Evolutionary conservation across 2,888 invertebrate species (phyloP).

Genomic region (Clivina fossor): DNA sequence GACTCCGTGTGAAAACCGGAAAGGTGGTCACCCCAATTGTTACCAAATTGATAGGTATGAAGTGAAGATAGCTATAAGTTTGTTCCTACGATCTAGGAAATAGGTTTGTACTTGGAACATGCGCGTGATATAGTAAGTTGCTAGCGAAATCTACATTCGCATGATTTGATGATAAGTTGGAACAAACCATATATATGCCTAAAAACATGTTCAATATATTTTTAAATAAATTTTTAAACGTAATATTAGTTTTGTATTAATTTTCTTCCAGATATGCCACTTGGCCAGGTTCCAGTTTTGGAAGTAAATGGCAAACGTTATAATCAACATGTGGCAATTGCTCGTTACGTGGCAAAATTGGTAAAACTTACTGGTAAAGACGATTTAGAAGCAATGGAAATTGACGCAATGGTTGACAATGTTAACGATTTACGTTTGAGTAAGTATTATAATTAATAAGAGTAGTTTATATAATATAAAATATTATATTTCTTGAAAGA

Average conservation of each 20-base stretch:
- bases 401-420: slow-evolving; percentile 64
- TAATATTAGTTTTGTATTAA: not conserved
- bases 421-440: slow-evolving; percentile 62
- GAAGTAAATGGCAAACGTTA: slow-evolving; percentile 64
- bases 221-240: no score
- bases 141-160: no score
- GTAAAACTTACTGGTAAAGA: slow-evolving; percentile 60
- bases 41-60: no score
- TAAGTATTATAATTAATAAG: slow-evolving; percentile 52
- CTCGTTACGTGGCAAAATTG: slow-evolving; percentile 64
- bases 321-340: slow-evolving; percentile 62
- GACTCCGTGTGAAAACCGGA: no score
- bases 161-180: slow-evolving; percentile 43
- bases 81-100: no score
- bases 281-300: slow-evolving; percentile 64
- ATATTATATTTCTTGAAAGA: no score
- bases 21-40: no score
- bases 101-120: no score
- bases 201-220: slow-evolving; percentile 36
- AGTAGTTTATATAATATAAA: slow-evolving; percentile 7
- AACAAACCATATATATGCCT: slow-evolving; percentile 47
- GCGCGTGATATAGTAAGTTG: no score
- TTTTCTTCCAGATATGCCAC: slow-evolving; percentile 58
- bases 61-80: no score
- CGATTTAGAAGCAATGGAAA: slow-evolving; percentile 62